phyloP scores from a whole-genome alignment of 2,113 vertebrate species.

The Nicator chloris region DNA sequence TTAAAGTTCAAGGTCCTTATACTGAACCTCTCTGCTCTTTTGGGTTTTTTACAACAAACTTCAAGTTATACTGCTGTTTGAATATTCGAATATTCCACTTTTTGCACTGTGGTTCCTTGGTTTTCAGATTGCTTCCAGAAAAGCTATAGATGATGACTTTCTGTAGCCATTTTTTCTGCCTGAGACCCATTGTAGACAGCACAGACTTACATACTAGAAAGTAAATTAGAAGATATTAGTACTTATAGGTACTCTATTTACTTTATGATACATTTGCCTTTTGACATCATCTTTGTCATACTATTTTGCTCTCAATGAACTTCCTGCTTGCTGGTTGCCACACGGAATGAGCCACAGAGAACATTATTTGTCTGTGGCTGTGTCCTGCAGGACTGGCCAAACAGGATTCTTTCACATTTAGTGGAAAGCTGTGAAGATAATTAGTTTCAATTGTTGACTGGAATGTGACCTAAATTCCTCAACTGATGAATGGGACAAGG shows the following conservation, averaged over 20 bases:
- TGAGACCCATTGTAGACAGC: neutral
- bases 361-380: neutral
- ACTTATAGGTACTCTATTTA: neutral
- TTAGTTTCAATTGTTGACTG: constrained; percentile 41
- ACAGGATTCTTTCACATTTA: constrained; percentile 4
- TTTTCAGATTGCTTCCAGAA: neutral
- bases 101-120: neutral
- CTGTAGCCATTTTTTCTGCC: neutral
- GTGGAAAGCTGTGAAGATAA: constrained; percentile 36
- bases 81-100: neutral
- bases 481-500: neutral
- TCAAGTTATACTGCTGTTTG: neutral
- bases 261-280: neutral
- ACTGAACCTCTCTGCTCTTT: neutral
- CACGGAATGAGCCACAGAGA: neutral
- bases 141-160: neutral
- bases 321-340: neutral
- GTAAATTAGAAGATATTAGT: neutral
- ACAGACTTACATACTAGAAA: neutral
- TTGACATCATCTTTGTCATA: neutral
- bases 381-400: neutral
- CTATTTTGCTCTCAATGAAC: neutral
- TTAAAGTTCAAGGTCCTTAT: neutral
- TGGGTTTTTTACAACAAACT: neutral
- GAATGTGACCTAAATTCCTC: constrained; percentile 14